A percentile compares a stretch with the other conserved stretches of the same genome.
Evolutionary conservation across 2,113 vertebrate species (phyloP).

Genomic region (Numida meleagris): DNA sequence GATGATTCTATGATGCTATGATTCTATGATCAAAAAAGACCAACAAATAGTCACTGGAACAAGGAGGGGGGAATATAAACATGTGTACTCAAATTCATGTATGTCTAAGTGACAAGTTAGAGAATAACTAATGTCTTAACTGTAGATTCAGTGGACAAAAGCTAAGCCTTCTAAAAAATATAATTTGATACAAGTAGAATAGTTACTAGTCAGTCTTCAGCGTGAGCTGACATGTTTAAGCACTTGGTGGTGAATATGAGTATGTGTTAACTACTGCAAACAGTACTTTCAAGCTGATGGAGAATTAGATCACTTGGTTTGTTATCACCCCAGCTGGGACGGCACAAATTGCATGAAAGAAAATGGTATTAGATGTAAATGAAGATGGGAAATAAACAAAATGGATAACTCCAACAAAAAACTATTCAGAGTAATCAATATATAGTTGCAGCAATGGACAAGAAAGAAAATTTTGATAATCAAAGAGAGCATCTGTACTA

Average conservation of each 20-base stretch:
- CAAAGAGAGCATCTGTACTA: background rate
- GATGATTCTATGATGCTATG: background rate
- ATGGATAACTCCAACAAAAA: background rate
- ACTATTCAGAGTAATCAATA: background rate
- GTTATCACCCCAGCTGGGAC: background rate
- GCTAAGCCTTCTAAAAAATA: background rate
- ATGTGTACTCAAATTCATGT: background rate
- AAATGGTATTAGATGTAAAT: background rate
- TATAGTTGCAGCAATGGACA: no score
- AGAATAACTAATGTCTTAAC: background rate
- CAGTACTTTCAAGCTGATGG: background rate
- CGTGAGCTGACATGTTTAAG: background rate
- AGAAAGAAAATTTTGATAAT: background rate
- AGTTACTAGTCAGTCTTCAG: background rate
- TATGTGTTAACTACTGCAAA: background rate
- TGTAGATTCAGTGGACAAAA: background rate
- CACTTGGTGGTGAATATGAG: background rate
- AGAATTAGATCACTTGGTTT: background rate
- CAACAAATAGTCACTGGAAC: constrained; percentile 29
- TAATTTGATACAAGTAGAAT: background rate
- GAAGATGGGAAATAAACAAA: background rate
- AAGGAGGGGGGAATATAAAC: background rate
- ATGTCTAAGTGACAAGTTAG: background rate
- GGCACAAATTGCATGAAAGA: background rate
- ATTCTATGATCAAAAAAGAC: constrained; percentile 27